Evolutionary conservation across 2,888 invertebrate genomes (phyloP).

Genomic region (Melangyna quadrimaculata): DNA sequence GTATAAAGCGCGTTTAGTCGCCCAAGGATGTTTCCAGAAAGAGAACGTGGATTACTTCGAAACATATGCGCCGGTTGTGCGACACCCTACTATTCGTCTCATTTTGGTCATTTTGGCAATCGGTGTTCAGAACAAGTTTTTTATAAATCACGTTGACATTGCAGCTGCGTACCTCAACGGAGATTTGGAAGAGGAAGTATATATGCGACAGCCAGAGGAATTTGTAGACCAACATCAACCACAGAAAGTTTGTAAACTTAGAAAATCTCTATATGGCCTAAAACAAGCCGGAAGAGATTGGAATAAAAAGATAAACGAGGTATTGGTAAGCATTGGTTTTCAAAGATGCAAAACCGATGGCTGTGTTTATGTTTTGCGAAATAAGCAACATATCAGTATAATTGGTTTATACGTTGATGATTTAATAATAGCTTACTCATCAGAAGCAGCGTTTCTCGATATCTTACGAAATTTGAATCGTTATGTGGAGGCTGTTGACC

Average conservation of each 20-base stretch:
- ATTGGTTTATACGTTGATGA: slow-evolving; percentile 54
- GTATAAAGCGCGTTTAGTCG: slow-evolving; percentile 73
- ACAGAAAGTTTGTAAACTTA: slow-evolving; percentile 29
- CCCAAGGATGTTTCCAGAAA: slow-evolving; percentile 73
- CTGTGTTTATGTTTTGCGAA: slow-evolving; percentile 29
- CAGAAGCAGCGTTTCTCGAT: not conserved
- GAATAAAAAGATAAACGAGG: slow-evolving; percentile 49
- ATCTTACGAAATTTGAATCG: slow-evolving; percentile 35
- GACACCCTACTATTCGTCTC: slow-evolving; percentile 69
- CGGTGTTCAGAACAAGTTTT: slow-evolving; percentile 17
- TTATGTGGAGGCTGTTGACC: slow-evolving; percentile 45
- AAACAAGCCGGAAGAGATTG: slow-evolving; percentile 64
- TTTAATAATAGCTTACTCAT: slow-evolving; percentile 39
- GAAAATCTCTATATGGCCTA: slow-evolving; percentile 39
- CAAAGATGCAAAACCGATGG: slow-evolving; percentile 33
- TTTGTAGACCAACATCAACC: slow-evolving; percentile 41
- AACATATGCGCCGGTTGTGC: slow-evolving; percentile 73
- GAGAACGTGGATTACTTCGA: slow-evolving; percentile 73
- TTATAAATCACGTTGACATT: slow-evolving; percentile 17
- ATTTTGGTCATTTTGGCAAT: slow-evolving; percentile 61
- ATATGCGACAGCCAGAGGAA: slow-evolving; percentile 58
- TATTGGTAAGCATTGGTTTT: slow-evolving; percentile 41
- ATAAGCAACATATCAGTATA: slow-evolving; percentile 12
- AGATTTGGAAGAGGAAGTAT: slow-evolving; percentile 56
- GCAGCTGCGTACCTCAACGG: slow-evolving; percentile 63